Evolutionary conservation across 2,888 invertebrate species (phyloP), one percentile per base, ranked within the genome.

Genomic region (Teinopalpus imperialis): DNA sequence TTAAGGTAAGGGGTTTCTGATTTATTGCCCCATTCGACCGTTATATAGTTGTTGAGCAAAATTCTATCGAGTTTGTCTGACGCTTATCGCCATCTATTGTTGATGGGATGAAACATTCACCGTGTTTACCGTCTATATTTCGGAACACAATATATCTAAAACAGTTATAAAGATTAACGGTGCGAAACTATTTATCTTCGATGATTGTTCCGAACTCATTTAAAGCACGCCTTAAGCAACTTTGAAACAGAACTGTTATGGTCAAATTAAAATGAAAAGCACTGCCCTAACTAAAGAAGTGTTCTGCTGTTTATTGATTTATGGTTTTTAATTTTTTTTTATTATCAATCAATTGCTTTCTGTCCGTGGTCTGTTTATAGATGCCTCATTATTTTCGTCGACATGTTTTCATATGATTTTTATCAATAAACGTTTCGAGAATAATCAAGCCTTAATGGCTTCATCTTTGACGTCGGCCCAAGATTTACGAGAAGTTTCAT

Each of bases 401-500:
- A 40, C 46, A 42, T 49, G 55, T 62, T 57, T 56, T 56, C 13
- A 24, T 24, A 53, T 57, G 56, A 64, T 61, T 66, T 63, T 65
- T 60, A 54, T 59, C 58, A 59, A 61, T 63, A 56, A 59, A 53
- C 48, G 41, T 49, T 61, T 57, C 48, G 54, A 61, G 49, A 59
- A 59, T 59, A 59, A 61, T 53, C 52, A 54, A 52, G 53, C 42
- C 53, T 54, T 52, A 69, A 74, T 73, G 61, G 59, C 72, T 74
- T 74, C 61, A 74, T 75, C 61, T 59, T 54, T 62, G 61, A 60
- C 58, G 51, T 53, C 52, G 45, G 30, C 39, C 34, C 39, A 48
- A 61, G 60, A 66, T 72, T 74, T 64, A 59, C 59, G 56, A 61
- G 53, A 60, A 56, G 55, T 54, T 61, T 61, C 52, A 55, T 54